Conservation (phyloP, 2,797 vertebrate genomes). For the Poeciliopsis paucimaculata region DNA sequence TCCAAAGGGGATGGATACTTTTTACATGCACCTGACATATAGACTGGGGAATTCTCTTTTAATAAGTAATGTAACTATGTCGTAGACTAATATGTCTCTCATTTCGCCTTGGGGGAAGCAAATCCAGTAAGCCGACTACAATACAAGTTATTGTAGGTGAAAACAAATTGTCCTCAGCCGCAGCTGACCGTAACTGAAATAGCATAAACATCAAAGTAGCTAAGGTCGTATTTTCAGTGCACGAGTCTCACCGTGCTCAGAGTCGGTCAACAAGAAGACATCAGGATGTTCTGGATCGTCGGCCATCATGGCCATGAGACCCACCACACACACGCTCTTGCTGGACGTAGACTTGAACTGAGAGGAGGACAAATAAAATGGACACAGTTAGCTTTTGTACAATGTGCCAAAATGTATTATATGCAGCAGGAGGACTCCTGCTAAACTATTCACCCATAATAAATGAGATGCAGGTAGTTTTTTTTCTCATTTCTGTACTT, state of each 20-base stretch:
- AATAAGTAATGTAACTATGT: not conserved
- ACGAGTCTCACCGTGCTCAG: slow-evolving; percentile 88
- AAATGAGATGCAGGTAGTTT: not conserved
- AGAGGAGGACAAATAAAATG: slow-evolving; percentile 14
- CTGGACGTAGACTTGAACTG: slow-evolving; percentile 97
- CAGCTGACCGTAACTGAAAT: not conserved
- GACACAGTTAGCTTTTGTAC: not conserved
- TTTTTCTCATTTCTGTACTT: not conserved
- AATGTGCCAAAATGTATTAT: not conserved
- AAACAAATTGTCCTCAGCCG: not conserved
- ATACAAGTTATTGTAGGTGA: not conserved
- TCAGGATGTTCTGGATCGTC: slow-evolving; percentile 96
- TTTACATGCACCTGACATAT: no score
- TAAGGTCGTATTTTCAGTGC: not conserved
- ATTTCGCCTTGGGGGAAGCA: not conserved
- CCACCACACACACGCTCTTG: slow-evolving; percentile 92
- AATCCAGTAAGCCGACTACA: not conserved
- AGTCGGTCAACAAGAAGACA: slow-evolving; percentile 95
- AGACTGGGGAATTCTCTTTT: not conserved
- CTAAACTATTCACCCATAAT: not conserved
- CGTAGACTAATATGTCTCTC: not conserved
- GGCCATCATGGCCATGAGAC: slow-evolving; percentile 98
- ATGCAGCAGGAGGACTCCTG: not conserved
- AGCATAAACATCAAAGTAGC: not conserved
- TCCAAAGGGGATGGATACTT: no score